Percentiles rank a stretch among this genome's conserved stretches.
These are phyloP conservation scores for Rhagoletis zephyria DNA, from an alignment of 1,140 invertebrate species.

Conservation along the genomic window DNA sequence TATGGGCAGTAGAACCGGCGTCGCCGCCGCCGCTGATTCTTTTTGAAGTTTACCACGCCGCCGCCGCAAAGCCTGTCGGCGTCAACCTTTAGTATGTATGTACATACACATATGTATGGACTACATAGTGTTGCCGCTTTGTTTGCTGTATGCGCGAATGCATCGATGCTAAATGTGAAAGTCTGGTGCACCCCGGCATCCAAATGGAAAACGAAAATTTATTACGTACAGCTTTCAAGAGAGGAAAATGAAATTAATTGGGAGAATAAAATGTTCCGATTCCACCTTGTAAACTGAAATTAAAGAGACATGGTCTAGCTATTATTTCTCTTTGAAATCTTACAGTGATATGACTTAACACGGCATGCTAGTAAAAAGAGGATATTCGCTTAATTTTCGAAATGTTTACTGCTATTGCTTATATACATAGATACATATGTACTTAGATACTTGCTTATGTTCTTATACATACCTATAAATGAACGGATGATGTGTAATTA, in stretches of 20 bases:
- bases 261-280: background rate
- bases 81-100: no score
- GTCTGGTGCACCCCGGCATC: background rate
- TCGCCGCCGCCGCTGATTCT: no score
- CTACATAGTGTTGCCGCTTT: background rate
- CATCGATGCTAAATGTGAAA: conserved; percentile 1
- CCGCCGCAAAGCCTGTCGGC: no score
- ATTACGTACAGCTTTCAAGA: background rate
- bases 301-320: background rate
- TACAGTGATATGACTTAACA: background rate
- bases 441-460: background rate
- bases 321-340: background rate
- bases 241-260: background rate
- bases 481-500: no score
- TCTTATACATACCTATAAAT: background rate
- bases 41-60: no score
- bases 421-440: background rate
- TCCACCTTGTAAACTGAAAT: background rate
- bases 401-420: background rate
- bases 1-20: no score
- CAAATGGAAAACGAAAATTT: background rate
- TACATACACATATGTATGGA: no score
- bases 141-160: conserved; percentile 4
- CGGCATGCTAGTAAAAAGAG: background rate
- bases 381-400: no score